These are phyloP conservation scores for Drosophila subpulchrella DNA, from an alignment of 1,140 invertebrate species.

Conservation along the genomic window DNA sequence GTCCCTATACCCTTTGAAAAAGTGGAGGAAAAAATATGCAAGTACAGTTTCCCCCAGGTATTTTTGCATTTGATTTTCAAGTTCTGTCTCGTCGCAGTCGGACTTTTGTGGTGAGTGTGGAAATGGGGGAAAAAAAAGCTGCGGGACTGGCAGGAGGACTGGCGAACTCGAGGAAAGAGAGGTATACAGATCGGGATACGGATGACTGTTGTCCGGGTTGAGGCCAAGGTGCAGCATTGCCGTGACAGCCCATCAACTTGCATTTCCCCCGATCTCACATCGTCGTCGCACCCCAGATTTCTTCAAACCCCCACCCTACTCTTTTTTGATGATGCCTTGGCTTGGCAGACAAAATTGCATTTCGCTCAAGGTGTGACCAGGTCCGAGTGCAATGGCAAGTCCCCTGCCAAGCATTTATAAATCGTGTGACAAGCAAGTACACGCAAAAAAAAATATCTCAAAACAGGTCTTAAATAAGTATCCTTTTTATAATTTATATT, in stretches of 20 bases:
- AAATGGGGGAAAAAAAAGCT: neutral
- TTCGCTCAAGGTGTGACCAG: constrained; percentile 71
- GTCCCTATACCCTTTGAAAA: neutral
- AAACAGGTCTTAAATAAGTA: too few species aligned
- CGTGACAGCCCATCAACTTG: constrained; percentile 71
- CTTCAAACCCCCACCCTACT: neutral
- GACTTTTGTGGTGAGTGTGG: constrained; percentile 14
- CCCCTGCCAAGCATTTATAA: constrained; percentile 61
- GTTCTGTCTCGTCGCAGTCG: constrained; percentile 29
- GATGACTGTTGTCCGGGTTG: constrained; percentile 26
- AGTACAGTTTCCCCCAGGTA: constrained; percentile 49
- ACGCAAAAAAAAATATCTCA: neutral
- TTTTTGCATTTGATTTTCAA: constrained; percentile 73
- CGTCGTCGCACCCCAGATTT: neutral
- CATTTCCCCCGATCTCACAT: constrained; percentile 8
- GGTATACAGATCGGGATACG: constrained; percentile 17
- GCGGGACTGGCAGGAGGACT: neutral
- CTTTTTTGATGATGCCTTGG: constrained; percentile 25
- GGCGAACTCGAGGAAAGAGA: neutral
- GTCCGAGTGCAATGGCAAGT: constrained; percentile 49
- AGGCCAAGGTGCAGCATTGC: constrained; percentile 46
- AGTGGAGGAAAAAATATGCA: constrained; percentile 7
- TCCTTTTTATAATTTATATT: too few species aligned
- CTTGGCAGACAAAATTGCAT: constrained; percentile 71
- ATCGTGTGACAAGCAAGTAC: constrained; percentile 66